These are phyloP conservation scores for Patiria pectinifera DNA, from an alignment of 53 echinoderm and acorn worm genomes.

Conservation along the genomic window DNA sequence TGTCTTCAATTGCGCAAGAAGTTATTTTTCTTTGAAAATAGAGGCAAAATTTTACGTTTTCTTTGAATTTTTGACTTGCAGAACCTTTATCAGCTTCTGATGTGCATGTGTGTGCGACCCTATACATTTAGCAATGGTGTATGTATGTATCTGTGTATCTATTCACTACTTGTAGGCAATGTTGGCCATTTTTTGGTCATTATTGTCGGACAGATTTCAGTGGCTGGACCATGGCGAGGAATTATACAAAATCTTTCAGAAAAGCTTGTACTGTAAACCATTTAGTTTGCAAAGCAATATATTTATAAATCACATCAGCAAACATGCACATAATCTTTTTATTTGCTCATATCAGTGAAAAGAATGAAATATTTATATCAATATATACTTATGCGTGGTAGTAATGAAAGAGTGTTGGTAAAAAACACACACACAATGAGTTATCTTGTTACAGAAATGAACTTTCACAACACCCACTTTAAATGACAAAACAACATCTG, in stretches of 20 bases:
- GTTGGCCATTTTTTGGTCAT: neutral
- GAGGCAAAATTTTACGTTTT: neutral
- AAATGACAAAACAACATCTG: neutral
- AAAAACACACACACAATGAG: neutral
- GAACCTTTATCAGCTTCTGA: neutral
- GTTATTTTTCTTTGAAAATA: neutral
- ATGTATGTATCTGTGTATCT: neutral
- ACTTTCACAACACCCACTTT: neutral
- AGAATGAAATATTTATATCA: neutral
- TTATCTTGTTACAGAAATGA: neutral
- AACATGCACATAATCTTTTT: slow-evolving; percentile 3
- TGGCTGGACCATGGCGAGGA: slow-evolving; percentile 58
- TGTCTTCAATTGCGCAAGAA: neutral
- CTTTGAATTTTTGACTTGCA: neutral
- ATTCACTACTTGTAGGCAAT: neutral
- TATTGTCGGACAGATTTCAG: neutral
- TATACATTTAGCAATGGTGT: neutral
- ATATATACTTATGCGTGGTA: neutral
- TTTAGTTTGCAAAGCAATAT: slow-evolving; percentile 52
- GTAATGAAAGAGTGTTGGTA: neutral
- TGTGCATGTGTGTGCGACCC: neutral
- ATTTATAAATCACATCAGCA: slow-evolving; percentile 1
- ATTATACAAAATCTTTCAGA: slow-evolving; percentile 21
- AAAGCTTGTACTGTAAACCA: neutral
- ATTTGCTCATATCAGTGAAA: neutral